Percentiles rank a stretch among this genome's conserved stretches.
Conservation (phyloP, 2,888 invertebrate genomes). For the Crocallis elinguaria region DNA sequence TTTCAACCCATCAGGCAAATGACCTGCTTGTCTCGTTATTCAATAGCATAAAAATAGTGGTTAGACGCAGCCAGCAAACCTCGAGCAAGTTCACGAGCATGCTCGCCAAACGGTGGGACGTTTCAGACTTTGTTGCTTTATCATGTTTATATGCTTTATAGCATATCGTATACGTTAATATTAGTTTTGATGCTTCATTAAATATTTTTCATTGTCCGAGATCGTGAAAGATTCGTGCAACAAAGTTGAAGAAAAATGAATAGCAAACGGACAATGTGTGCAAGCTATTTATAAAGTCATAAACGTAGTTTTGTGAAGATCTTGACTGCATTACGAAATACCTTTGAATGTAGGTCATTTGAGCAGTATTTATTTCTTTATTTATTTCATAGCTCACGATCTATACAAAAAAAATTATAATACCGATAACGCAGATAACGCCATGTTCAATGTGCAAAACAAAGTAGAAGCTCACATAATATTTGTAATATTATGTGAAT, state of each 20-base stretch:
- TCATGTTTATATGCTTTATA: constrained; percentile 23
- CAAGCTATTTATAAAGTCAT: background rate
- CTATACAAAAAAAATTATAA: too few species aligned
- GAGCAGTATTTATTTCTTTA: too few species aligned
- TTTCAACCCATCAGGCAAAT: too few species aligned
- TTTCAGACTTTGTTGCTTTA: constrained; percentile 47
- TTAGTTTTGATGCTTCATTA: constrained; percentile 36
- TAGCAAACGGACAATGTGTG: background rate
- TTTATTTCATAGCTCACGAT: too few species aligned
- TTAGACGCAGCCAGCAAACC: background rate
- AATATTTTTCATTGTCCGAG: constrained; percentile 36
- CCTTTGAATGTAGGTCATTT: too few species aligned
- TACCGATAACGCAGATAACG: too few species aligned
- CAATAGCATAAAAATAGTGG: too few species aligned
- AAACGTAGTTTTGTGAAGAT: background rate
- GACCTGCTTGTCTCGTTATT: too few species aligned
- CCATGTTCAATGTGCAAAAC: too few species aligned
- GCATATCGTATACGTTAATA: constrained; percentile 29
- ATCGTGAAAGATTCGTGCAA: constrained; percentile 15
- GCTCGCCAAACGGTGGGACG: background rate
- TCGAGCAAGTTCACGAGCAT: constrained; percentile 7
- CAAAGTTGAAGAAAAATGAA: constrained; percentile 21
- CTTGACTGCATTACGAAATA: too few species aligned
- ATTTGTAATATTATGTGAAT: too few species aligned
- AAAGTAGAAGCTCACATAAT: too few species aligned